Percentiles rank a stretch among this genome's conserved stretches.
phyloP scores from a whole-genome alignment of 1,140 invertebrate genomes.

The Plectrocnemia conspersa region DNA sequence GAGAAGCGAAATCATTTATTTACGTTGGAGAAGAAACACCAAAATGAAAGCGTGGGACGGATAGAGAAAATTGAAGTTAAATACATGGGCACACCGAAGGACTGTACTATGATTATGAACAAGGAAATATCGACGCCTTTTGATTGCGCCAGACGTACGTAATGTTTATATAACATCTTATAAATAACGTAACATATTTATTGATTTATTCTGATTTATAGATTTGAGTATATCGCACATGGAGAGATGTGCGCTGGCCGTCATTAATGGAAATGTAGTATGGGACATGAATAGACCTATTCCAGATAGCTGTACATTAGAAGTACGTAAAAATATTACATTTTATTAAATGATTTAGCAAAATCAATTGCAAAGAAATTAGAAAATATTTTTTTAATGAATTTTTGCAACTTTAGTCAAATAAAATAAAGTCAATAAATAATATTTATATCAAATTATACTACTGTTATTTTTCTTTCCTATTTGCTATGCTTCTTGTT shows the following conservation, averaged over 20 bases:
- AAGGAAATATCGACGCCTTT: conserved; percentile 86
- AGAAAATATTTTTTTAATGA: too few species aligned
- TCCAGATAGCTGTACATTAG: conserved; percentile 69
- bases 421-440: too few species aligned
- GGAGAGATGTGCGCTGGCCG: conserved; percentile 70
- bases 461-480: too few species aligned
- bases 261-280: conserved; percentile 66
- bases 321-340: conserved; percentile 43
- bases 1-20: conserved; percentile 67
- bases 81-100: conserved; percentile 68
- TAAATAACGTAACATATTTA: not conserved
- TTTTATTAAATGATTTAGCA: too few species aligned
- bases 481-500: too few species aligned
- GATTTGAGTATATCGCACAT: conserved; percentile 71
- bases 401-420: too few species aligned
- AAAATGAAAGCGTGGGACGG: conserved; percentile 65
- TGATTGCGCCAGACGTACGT: conserved; percentile 85
- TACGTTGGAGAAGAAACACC: conserved; percentile 69
- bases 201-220: conserved; percentile 42
- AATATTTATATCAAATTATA: too few species aligned
- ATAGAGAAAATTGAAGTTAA: conserved; percentile 90
- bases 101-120: conserved; percentile 83
- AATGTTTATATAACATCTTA: not conserved
- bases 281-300: conserved; percentile 95
- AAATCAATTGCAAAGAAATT: too few species aligned